phyloP scores from a whole-genome alignment of 2,113 vertebrate genomes.

The Lonchura striata region DNA sequence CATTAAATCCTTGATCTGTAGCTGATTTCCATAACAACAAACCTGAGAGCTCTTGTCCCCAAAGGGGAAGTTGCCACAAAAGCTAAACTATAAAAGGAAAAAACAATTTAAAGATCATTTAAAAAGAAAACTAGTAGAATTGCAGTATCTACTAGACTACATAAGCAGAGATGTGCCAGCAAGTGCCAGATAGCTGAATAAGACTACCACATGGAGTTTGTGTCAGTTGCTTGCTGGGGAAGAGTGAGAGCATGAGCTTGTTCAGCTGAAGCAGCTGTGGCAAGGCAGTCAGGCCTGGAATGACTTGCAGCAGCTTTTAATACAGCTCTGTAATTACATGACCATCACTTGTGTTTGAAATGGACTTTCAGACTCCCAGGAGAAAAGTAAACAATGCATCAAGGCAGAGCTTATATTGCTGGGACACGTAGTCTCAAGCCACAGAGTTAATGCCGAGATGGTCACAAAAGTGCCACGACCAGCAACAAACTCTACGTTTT shows the following conservation, averaged over 20 bases:
- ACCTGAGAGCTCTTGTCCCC: background rate
- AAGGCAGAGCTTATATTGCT: background rate
- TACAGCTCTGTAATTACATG: background rate
- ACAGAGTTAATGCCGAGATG: background rate
- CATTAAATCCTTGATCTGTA: background rate
- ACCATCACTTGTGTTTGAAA: background rate
- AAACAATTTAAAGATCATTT: background rate
- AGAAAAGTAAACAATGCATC: background rate
- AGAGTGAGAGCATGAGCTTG: background rate
- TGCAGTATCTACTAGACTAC: conserved; percentile 43
- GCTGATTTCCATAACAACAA: background rate
- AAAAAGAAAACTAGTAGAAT: background rate
- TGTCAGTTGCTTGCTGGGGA: background rate
- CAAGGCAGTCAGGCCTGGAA: background rate
- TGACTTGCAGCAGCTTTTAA: background rate
- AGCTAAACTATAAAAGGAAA: background rate
- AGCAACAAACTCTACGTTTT: background rate
- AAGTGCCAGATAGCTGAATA: background rate
- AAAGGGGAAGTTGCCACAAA: background rate
- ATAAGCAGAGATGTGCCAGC: conserved; percentile 59
- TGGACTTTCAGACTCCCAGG: background rate
- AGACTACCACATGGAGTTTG: background rate
- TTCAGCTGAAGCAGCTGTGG: background rate
- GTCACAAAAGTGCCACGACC: background rate
- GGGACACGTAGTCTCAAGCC: background rate